Percentiles rank a stretch among this genome's conserved stretches.
Evolutionary conservation across 1,140 invertebrate species (phyloP).

Genomic region (Bombus waltoni): DNA sequence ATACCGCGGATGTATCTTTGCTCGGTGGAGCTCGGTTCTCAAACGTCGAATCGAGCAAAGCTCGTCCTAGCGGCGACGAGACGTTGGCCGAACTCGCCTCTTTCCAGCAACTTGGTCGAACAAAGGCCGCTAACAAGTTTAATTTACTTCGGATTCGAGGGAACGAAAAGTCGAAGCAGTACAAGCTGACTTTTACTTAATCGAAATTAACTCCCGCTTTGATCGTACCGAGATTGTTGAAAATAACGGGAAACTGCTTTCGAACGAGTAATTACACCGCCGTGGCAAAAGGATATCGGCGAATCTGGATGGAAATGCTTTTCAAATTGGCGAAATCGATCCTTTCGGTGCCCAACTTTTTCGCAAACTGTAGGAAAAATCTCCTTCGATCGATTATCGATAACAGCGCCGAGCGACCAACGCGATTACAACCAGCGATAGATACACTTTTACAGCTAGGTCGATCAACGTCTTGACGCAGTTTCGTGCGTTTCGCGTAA

Average conservation of each 20-base stretch:
- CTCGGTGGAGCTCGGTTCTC: not conserved
- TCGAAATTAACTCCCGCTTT: not conserved
- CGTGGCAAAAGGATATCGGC: not conserved
- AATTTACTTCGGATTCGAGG: not conserved
- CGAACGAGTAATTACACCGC: not conserved
- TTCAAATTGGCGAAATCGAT: not conserved
- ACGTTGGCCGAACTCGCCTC: not conserved
- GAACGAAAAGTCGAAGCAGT: not conserved
- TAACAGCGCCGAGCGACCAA: too few relatives aligned
- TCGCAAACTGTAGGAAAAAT: too few relatives aligned
- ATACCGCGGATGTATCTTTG: constrained; percentile 34
- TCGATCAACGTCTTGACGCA: too few relatives aligned
- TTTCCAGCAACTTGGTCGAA: not conserved
- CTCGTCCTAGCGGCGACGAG: not conserved
- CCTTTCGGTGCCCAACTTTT: too few relatives aligned
- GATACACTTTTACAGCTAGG: too few relatives aligned
- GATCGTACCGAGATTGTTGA: not conserved
- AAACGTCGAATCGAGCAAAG: constrained; percentile 4
- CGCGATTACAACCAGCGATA: too few relatives aligned
- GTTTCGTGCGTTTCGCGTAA: too few relatives aligned
- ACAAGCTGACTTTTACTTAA: not conserved
- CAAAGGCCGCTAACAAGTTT: not conserved
- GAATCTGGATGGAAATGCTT: not conserved
- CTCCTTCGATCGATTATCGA: too few relatives aligned
- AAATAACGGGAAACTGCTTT: not conserved